phyloP scores from a whole-genome alignment of 2,888 invertebrate species.

The Pachymerium ferrugineum region DNA sequence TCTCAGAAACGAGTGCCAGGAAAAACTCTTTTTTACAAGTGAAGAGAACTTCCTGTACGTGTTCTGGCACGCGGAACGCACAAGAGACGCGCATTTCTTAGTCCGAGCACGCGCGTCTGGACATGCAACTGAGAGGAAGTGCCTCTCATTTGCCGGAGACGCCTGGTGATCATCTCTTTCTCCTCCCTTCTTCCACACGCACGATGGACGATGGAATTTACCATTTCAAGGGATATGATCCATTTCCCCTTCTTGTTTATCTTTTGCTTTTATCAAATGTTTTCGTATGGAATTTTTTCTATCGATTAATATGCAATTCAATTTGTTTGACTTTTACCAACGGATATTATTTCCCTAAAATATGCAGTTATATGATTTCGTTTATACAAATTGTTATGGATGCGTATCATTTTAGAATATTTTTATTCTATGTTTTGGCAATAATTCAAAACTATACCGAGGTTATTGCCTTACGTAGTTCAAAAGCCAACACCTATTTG shows the following conservation, averaged over 20 bases:
- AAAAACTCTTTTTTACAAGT: not conserved
- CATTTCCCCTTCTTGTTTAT: conserved; percentile 10
- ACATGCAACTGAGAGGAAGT: conserved; percentile 23
- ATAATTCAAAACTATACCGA: not conserved
- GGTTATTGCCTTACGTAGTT: not conserved
- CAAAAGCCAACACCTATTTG: conserved; percentile 8
- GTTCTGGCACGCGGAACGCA: conserved; percentile 23
- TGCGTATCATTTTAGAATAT: no score
- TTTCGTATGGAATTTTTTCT: not conserved
- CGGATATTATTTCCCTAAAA: no score
- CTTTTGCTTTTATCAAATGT: conserved; percentile 7
- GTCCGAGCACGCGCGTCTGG: conserved; percentile 24
- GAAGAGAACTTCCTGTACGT: conserved; percentile 23
- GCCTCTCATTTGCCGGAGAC: conserved; percentile 16
- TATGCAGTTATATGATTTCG: no score
- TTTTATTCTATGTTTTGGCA: not conserved
- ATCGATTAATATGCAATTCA: not conserved
- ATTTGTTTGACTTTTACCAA: not conserved
- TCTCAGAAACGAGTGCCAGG: not conserved
- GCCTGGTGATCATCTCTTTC: not conserved
- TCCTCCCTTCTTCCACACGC: not conserved
- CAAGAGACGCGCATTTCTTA: no score
- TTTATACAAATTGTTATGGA: no score
- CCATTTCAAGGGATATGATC: not conserved
- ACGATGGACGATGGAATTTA: not conserved